Evolutionary conservation across 2,888 invertebrate genomes (phyloP).

Genomic region (Drosophila prostipennis): DNA sequence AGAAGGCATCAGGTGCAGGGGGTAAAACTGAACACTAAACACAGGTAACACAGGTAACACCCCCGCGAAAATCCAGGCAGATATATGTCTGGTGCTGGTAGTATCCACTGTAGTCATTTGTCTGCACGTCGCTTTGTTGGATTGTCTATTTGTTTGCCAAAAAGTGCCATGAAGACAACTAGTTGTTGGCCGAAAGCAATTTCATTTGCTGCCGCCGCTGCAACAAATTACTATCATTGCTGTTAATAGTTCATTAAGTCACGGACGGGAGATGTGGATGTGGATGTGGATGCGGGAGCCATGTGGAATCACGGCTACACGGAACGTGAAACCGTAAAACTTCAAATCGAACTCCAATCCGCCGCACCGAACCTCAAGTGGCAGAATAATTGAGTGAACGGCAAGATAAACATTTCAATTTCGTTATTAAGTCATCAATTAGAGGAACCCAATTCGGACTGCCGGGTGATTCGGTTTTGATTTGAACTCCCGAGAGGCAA

Average conservation of each 20-base stretch:
- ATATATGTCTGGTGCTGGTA: slow-evolving; percentile 41
- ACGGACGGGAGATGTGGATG: slow-evolving; percentile 61
- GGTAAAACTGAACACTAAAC: neutral
- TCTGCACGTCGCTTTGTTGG: slow-evolving; percentile 78
- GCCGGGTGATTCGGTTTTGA: slow-evolving; percentile 15
- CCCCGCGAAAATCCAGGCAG: slow-evolving; percentile 37
- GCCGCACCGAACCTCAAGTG: slow-evolving; percentile 59
- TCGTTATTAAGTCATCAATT: slow-evolving; percentile 78
- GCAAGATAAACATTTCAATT: slow-evolving; percentile 78
- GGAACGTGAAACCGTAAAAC: slow-evolving; percentile 67
- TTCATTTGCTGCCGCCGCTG: slow-evolving; percentile 60
- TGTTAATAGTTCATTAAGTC: slow-evolving; percentile 80
- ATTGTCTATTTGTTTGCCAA: slow-evolving; percentile 79
- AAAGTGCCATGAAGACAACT: slow-evolving; percentile 78
- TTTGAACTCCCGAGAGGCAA: slow-evolving; percentile 4
- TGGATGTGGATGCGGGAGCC: slow-evolving; percentile 34
- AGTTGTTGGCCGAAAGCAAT: slow-evolving; percentile 70
- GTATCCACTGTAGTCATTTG: slow-evolving; percentile 68
- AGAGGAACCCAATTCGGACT: slow-evolving; percentile 45
- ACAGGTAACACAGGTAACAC: slow-evolving; percentile 27
- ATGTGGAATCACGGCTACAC: slow-evolving; percentile 42
- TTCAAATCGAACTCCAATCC: slow-evolving; percentile 54
- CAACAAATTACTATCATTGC: slow-evolving; percentile 79
- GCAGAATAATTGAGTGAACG: slow-evolving; percentile 80
- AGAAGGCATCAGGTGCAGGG: neutral